Evolutionary conservation across 2,113 vertebrate genomes (phyloP).

Genomic region (Climacteris rufus): DNA sequence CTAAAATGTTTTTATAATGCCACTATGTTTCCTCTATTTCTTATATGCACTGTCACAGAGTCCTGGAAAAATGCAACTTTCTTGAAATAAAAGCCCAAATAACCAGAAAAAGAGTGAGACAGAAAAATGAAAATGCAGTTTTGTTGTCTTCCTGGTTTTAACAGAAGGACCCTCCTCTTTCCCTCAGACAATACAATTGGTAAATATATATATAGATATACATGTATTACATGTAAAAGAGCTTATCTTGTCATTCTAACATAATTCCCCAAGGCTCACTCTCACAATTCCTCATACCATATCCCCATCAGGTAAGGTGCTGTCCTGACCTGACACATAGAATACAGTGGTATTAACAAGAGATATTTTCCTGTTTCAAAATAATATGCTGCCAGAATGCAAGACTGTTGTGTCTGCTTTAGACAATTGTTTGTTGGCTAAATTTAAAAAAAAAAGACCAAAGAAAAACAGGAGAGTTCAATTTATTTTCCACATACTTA

Average conservation of each 20-base stretch:
- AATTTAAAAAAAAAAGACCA: neutral
- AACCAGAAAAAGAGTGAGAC: neutral
- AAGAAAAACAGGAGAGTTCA: accelerated
- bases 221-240: neutral
- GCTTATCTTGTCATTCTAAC: neutral
- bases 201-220: neutral
- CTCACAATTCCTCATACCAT: neutral
- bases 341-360: neutral
- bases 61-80: neutral
- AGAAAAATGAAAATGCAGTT: neutral
- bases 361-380: neutral
- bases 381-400: accelerated
- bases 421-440: neutral
- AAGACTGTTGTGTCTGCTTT: neutral
- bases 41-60: neutral
- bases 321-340: neutral
- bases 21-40: neutral
- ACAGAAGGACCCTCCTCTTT: neutral
- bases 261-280: neutral
- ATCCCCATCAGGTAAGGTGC: neutral
- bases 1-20: neutral
- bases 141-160: neutral
- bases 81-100: neutral
- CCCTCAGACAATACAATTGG: neutral
- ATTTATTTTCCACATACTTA: neutral